Evolutionary conservation across 2,113 vertebrate genomes (phyloP), one percentile per base, ranked within the genome.

Genomic region (Ibidorhyncha struthersii): DNA sequence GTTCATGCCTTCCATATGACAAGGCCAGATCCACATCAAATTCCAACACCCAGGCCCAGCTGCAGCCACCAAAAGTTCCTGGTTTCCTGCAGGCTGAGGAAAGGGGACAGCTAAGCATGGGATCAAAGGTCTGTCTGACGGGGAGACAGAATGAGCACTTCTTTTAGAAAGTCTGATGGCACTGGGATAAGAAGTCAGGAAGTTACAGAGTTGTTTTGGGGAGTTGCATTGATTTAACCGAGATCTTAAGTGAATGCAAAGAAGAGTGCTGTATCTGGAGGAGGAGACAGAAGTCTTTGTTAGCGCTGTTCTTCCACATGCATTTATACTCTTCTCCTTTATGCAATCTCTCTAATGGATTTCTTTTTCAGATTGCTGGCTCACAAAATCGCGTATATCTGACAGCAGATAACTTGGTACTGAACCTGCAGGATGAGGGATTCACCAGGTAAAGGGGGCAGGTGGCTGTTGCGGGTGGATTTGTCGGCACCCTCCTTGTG

Each of bases 321-420:
- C 16, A 0, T 65, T 77, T 47, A 12, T 49, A 20, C 16, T n/a
- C n/a, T 61, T 22, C 29, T 73, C 18, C 19, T 47, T 58, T 14
- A 19, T 59, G 25, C 12, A 18, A 8, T 30, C 23, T 70, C 77
- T 82, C 8, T 30, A 4, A 38, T 38, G 25, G 16, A 16, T 80
- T 83, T 93, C 30, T 55, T 36, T 95, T 94, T 6, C 96, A 99
- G 99, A 98, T 99, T 36, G 98, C 99, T 41, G 82, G 98, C 1
- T 99, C 99, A 20, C 99, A 99, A 98, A 99, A 99, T 97, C 99
- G 98, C 16, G 98, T 99, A 58, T 99, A 99, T 97, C 99, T 99
- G 85, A 99, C 98, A 12, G 98, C 99, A 32, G 99, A 99, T 95
- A 99, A 98, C 98, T 98, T 99, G 61, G 98, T 99, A 67, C 97